These are phyloP conservation scores for Psammodynastes pulverulentus DNA, from an alignment of 2,113 vertebrate genomes.

Conservation along the genomic window DNA sequence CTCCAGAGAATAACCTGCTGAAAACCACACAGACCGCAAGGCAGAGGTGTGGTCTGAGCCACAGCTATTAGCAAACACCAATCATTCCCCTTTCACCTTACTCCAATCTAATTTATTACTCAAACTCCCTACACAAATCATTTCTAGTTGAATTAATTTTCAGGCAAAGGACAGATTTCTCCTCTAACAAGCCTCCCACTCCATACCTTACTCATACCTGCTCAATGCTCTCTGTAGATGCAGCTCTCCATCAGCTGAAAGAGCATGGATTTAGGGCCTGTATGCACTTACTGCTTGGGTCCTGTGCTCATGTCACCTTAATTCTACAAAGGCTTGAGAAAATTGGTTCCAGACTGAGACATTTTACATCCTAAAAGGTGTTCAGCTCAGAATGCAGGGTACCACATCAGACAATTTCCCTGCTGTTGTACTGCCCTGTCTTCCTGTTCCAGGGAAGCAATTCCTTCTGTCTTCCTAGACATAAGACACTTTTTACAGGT, in stretches of 20 bases:
- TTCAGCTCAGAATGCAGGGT: not conserved
- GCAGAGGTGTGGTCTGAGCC: too few species aligned
- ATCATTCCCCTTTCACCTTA: not conserved
- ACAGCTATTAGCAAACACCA: not conserved
- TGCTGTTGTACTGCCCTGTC: not conserved
- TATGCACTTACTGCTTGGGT: not conserved
- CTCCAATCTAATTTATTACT: not conserved
- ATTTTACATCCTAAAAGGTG: not conserved
- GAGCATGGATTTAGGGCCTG: not conserved
- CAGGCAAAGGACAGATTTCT: too few species aligned
- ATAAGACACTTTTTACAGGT: not conserved
- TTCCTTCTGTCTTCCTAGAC: not conserved
- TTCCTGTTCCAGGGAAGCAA: not conserved
- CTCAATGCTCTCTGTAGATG: not conserved
- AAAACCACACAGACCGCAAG: not conserved
- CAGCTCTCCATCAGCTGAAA: not conserved
- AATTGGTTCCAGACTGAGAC: not conserved
- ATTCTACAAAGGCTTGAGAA: not conserved
- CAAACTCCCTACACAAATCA: not conserved
- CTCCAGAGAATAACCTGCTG: not conserved
- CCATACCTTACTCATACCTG: not conserved
- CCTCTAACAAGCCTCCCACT: not conserved
- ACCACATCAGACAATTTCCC: not conserved
- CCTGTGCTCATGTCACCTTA: not conserved
- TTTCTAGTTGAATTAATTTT: not conserved